Base-by-base conservation (phyloP, 2,888 invertebrate genomes). In the Cataglyphis rosenhaueri region DNA sequence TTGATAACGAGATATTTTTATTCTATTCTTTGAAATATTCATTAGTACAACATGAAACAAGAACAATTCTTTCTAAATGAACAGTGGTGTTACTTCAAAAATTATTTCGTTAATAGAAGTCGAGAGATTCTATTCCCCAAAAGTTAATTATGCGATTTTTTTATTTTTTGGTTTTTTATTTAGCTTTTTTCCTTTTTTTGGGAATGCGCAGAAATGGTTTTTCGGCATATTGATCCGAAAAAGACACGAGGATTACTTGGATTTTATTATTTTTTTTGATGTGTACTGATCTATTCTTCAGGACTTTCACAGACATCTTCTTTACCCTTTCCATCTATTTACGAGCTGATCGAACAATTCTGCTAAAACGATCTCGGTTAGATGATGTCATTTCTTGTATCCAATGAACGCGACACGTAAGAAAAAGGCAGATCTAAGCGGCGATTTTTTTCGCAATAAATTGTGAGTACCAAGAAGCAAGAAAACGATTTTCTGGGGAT, bases 381-480 rank as follows among this genome's bases (percentile, higher is more conserved):
- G 48, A 35, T 8, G 35, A 52, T 57, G 57, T 57, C 25, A 3
- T 75, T 6, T 3, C 29, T 64, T 65, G 38, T 65, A 52, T 52
- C 48, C 48, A 75, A 75, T 32, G 38, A n/a, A 41, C 15, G 3
- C 21, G 35, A 65, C 65, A 75, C 21, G 52, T 61, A 65, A 75
- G 75, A 55, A 65, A 75, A 65, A 52, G 65, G 12, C 32, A 52
- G 18, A 35, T 75, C 25, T 0, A 25, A 65, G 48, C 21, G 25
- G 9, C 8, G 9, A 65, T 65, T 38, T 12, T 18, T 35, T 12
- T 48, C 3, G 52, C 52, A 65, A 52, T 75, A 75, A 65, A 66
- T 32, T 66, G 21, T 21, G 8, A 75, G 12, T n/a, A 41, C n/a
- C 32, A 21, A 52, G 15, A 52, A 48, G 32, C 9, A 21, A 64